phyloP scores from a whole-genome alignment of 2,888 invertebrate species.

The Dromius quadrimaculatus region DNA sequence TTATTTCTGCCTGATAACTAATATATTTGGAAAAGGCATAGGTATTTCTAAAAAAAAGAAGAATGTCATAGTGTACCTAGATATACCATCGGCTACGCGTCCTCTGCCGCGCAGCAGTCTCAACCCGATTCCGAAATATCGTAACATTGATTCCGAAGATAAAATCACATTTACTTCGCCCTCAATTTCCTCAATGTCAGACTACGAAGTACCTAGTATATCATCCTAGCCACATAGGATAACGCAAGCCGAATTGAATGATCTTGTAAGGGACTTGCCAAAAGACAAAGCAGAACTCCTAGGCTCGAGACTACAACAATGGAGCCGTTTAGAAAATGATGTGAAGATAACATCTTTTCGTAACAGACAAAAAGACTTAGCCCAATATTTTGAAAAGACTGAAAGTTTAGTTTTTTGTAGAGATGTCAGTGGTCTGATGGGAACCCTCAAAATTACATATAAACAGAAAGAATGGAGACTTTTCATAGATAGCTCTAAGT shows the following conservation, averaged over 20 bases:
- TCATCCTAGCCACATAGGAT: not conserved
- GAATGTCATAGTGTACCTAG: not conserved
- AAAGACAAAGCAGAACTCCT: slow-evolving; percentile 29
- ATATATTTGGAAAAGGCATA: no score
- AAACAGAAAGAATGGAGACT: slow-evolving; percentile 7
- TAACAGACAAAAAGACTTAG: not conserved
- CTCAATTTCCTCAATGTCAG: not conserved
- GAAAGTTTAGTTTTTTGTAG: slow-evolving; percentile 33
- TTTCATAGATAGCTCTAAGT: not conserved
- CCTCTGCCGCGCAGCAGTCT: not conserved
- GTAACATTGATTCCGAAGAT: no score
- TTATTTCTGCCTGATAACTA: no score
- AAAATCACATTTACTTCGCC: not conserved
- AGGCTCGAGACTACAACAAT: not conserved
- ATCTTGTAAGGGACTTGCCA: no score
- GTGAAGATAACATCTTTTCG: slow-evolving; percentile 1
- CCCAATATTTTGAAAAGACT: no score
- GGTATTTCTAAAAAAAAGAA: not conserved
- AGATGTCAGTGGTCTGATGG: slow-evolving; percentile 15
- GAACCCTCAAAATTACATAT: not conserved
- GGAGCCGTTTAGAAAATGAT: not conserved
- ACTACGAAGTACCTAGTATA: not conserved
- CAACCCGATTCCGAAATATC: not conserved
- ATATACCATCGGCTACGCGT: not conserved
- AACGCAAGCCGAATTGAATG: not conserved